These are phyloP conservation scores for Chondrilla cf. caribensis DNA, from an alignment of 37 sponge, comb jelly and placozoan species.

Conservation along the genomic window DNA sequence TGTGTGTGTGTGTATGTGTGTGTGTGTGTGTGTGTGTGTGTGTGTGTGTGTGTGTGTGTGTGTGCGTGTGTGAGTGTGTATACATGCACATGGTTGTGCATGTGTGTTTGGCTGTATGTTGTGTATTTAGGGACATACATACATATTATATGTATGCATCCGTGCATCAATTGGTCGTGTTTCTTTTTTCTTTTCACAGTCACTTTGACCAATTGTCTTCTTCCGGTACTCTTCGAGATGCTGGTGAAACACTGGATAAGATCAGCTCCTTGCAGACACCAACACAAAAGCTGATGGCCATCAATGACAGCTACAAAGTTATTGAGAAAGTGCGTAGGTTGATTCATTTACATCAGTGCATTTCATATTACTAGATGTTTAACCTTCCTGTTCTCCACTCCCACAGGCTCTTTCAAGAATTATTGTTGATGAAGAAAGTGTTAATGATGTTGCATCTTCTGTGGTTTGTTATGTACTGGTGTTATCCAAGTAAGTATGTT, in stretches of 20 bases:
- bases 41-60: neutral
- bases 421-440: neutral
- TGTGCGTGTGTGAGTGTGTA: neutral
- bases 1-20: conserved; percentile 35
- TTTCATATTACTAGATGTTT: neutral
- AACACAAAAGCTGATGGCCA: neutral
- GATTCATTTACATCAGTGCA: neutral
- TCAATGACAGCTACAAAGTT: conserved; percentile 7
- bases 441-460: neutral
- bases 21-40: conserved; percentile 16
- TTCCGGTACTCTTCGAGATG: conserved; percentile 33
- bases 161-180: no score
- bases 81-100: neutral
- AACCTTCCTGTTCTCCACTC: neutral
- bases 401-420: no score
- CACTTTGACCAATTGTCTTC: neutral
- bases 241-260: conserved; percentile 34
- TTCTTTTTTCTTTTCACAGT: neutral
- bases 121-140: no score
- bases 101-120: neutral
- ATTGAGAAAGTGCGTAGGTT: conserved; percentile 2
- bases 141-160: no score
- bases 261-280: neutral
- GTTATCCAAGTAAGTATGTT: neutral
- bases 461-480: neutral